Evolutionary conservation across 2,113 vertebrate genomes (phyloP).

Genomic region (Dicrurus megarhynchus): DNA sequence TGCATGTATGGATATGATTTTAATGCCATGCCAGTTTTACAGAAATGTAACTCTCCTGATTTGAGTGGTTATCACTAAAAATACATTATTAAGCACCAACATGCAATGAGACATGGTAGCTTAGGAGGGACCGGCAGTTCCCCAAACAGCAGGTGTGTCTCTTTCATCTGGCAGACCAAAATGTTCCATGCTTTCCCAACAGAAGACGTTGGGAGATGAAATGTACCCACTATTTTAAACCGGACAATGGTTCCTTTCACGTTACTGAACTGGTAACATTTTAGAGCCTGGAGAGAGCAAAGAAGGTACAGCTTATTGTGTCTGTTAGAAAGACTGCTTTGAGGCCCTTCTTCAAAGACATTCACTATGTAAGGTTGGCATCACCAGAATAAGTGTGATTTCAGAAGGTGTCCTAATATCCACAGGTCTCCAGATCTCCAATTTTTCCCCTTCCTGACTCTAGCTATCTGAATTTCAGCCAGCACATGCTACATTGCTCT

Average conservation of each 20-base stretch:
- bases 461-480: not conserved
- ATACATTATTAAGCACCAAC: not conserved
- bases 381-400: not conserved
- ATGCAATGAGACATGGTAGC: not conserved
- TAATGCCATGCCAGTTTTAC: not conserved
- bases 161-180: not conserved
- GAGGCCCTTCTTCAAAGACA: not conserved
- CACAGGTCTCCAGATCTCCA: not conserved
- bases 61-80: not conserved
- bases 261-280: not conserved
- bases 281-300: not conserved
- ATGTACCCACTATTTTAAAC: not conserved
- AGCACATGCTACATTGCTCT: not conserved
- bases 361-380: not conserved
- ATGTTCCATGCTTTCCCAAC: not conserved
- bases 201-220: rapidly evolving
- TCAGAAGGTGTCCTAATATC: not conserved
- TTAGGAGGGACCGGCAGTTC: not conserved
- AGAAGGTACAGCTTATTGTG: not conserved
- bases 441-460: not conserved
- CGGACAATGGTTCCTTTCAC: not conserved
- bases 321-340: not conserved
- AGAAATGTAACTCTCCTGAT: not conserved
- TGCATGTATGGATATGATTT: not conserved
- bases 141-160: not conserved